Evolutionary conservation across 2,797 vertebrate species (phyloP).

Genomic region (Micropoecilia bifurca): DNA sequence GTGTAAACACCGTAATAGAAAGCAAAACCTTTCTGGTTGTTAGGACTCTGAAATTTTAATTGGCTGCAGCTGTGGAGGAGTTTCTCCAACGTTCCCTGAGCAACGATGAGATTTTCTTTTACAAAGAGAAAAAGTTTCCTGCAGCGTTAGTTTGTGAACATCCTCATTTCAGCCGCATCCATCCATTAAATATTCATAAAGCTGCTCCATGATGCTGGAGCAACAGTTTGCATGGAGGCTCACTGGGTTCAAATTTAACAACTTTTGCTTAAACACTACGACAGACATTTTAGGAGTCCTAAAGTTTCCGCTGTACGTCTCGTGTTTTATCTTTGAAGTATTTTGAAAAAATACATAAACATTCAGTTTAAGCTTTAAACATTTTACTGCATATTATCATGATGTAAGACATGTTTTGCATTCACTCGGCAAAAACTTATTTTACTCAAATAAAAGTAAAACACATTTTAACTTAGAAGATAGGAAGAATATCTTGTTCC

Average conservation of each 20-base stretch:
- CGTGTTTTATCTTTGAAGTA: not conserved
- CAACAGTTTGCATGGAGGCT: not conserved
- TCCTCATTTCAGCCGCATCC: not conserved
- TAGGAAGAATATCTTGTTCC: not conserved
- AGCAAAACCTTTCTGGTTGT: not conserved
- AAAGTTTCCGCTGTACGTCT: not conserved
- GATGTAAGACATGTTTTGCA: not conserved
- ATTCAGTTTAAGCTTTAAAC: not conserved
- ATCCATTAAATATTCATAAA: not conserved
- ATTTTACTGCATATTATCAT: not conserved
- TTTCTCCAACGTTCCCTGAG: not conserved
- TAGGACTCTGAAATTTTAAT: not conserved
- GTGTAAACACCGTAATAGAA: not conserved
- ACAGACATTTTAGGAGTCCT: not conserved
- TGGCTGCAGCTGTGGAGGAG: not conserved
- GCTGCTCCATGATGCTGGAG: not conserved
- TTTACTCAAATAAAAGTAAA: not conserved
- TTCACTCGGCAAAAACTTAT: not conserved
- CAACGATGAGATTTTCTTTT: not conserved
- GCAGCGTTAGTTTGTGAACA: not conserved
- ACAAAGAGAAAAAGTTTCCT: not conserved
- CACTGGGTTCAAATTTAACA: not conserved
- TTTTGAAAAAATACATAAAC: not conserved
- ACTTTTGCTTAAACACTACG: not conserved
- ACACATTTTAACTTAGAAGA: not conserved